Evolutionary conservation across 2,888 invertebrate genomes (phyloP).

Genomic region (Nycteola revayana): DNA sequence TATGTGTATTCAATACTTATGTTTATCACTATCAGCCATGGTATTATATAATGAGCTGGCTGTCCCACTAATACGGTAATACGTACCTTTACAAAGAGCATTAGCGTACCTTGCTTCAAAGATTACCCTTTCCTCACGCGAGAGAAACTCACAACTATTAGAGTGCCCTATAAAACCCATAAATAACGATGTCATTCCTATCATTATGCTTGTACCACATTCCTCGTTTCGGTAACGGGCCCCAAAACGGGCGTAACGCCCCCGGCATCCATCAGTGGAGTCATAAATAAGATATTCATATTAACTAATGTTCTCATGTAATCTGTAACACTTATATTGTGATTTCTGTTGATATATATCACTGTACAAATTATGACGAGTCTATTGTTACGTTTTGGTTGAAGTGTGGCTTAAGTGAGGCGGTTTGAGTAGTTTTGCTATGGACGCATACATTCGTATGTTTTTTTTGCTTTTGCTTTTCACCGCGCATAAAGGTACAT

Average conservation of each 20-base stretch:
- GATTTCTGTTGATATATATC: conserved; percentile 67
- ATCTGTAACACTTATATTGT: conserved; percentile 67
- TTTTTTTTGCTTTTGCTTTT: too few relatives aligned
- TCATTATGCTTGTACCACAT: conserved; percentile 25
- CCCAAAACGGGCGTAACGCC: conserved; percentile 27
- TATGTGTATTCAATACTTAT: too few relatives aligned
- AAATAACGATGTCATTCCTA: conserved; percentile 29
- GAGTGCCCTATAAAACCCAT: conserved; percentile 21
- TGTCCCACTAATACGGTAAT: too few relatives aligned
- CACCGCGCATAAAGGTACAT: too few relatives aligned
- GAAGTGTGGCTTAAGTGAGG: not conserved
- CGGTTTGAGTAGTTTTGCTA: too few relatives aligned
- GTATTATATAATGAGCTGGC: too few relatives aligned
- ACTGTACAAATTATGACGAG: conserved; percentile 67
- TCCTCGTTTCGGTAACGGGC: conserved; percentile 20
- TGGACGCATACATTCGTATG: too few relatives aligned
- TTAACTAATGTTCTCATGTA: conserved; percentile 69
- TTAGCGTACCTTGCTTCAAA: conserved; percentile 8
- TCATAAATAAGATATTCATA: conserved; percentile 53
- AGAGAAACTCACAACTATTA: too few relatives aligned
- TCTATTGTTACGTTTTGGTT: conserved; percentile 61
- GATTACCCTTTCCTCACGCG: too few relatives aligned
- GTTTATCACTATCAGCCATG: too few relatives aligned
- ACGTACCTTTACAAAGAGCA: not conserved
- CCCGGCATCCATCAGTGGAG: conserved; percentile 23